These are phyloP conservation scores for Solea solea DNA, from an alignment of 2,113 vertebrate species.

Conservation along the genomic window DNA sequence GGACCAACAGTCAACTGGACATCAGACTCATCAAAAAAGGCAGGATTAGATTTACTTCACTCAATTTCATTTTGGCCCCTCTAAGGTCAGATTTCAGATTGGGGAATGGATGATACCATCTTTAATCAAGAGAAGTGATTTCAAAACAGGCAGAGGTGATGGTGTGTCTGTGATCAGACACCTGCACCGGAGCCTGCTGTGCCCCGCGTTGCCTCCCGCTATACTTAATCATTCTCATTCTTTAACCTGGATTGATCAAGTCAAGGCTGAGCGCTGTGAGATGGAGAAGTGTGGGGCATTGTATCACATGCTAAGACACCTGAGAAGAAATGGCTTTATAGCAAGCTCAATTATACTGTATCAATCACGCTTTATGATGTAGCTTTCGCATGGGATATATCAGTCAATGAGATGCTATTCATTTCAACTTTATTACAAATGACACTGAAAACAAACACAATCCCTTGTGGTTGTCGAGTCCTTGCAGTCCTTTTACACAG, in stretches of 20 bases:
- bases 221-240: conserved; percentile 49
- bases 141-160: conserved; percentile 45
- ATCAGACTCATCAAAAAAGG: conserved; percentile 28
- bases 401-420: conserved; percentile 52
- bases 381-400: conserved; percentile 46
- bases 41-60: conserved; percentile 33
- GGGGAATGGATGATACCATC: conserved; percentile 57
- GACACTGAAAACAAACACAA: conserved; percentile 52
- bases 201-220: conserved; percentile 13
- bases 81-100: conserved; percentile 63
- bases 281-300: conserved; percentile 28
- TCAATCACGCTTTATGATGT: conserved; percentile 35
- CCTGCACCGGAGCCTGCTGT: conserved; percentile 12
- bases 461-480: conserved; percentile 10
- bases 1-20: conserved; percentile 30
- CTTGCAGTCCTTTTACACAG: not conserved
- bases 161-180: conserved; percentile 28
- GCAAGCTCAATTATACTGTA: conserved; percentile 21
- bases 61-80: conserved; percentile 57
- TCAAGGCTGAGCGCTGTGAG: conserved; percentile 20
- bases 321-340: conserved; percentile 32
- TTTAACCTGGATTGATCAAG: conserved; percentile 53
- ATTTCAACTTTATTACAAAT: conserved; percentile 46
- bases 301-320: conserved; percentile 23
- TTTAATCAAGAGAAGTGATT: conserved; percentile 57